phyloP scores from a whole-genome alignment of 1,140 invertebrate species.

The Proctacanthus coquilletti region DNA sequence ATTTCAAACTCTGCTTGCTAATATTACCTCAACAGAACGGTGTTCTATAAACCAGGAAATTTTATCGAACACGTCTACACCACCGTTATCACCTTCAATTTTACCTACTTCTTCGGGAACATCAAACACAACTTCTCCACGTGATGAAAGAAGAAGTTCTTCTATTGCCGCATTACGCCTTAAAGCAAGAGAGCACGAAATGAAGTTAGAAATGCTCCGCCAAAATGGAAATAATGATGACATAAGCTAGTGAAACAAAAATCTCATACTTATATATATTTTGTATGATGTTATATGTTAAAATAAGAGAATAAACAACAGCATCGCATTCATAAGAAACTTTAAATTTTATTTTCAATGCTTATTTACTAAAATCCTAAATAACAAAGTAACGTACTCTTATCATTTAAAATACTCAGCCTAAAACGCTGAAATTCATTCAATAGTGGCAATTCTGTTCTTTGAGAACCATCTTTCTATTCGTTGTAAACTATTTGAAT shows the following conservation, averaged over 20 bases:
- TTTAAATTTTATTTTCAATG: too few species aligned
- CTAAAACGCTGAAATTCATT: too few species aligned
- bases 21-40: constrained; percentile 43
- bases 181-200: constrained; percentile 83
- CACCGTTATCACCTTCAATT: constrained; percentile 11
- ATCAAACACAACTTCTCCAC: constrained; percentile 32
- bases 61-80: constrained; percentile 6
- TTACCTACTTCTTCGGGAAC: constrained; percentile 23
- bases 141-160: constrained; percentile 67
- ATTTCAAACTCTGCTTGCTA: constrained; percentile 70
- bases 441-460: too few species aligned
- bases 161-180: constrained; percentile 80
- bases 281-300: too few species aligned
- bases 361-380: too few species aligned
- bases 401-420: too few species aligned
- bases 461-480: too few species aligned
- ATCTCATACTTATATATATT: too few species aligned
- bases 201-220: constrained; percentile 65
- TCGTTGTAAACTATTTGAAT: too few species aligned
- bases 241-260: constrained; percentile 45
- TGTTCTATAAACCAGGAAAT: constrained; percentile 19
- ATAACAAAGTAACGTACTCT: too few species aligned
- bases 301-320: too few species aligned
- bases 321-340: too few species aligned
- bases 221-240: constrained; percentile 62